Evolutionary conservation across 2,797 vertebrate species (phyloP).

Genomic region (Hydrolagus colliei): DNA sequence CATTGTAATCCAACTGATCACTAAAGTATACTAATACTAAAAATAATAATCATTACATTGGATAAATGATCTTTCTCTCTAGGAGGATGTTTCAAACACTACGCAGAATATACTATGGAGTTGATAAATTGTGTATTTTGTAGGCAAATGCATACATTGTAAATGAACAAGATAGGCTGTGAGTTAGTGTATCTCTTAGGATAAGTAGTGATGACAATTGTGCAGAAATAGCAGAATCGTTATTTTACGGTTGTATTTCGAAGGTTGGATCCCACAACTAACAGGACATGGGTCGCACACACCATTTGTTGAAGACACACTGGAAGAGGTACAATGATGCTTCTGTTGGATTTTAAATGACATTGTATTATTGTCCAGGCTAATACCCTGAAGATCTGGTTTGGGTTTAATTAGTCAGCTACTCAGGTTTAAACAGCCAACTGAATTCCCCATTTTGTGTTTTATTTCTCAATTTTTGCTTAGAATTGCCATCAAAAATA

Average conservation of each 20-base stretch:
- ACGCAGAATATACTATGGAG: too few relatives aligned
- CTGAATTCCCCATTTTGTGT: neutral
- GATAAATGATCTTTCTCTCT: too few relatives aligned
- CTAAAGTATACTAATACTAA: too few relatives aligned
- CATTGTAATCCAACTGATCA: too few relatives aligned
- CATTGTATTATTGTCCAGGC: neutral
- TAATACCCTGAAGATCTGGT: neutral
- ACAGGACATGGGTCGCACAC: neutral
- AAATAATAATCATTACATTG: too few relatives aligned
- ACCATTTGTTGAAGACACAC: neutral
- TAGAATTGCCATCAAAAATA: too few relatives aligned
- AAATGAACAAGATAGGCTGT: neutral
- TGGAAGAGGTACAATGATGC: neutral
- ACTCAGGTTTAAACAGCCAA: neutral
- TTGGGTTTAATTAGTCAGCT: neutral
- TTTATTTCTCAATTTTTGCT: too few relatives aligned
- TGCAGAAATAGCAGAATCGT: neutral
- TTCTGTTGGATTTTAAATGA: neutral
- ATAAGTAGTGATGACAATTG: neutral
- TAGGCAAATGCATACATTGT: too few relatives aligned
- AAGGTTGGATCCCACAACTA: constrained; percentile 6
- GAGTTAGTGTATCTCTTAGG: neutral
- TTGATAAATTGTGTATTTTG: too few relatives aligned
- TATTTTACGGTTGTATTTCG: neutral
- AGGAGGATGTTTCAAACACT: too few relatives aligned